Percentiles rank a stretch among this genome's conserved stretches.
Conservation (phyloP, 37 sponge, comb jelly and placozoan genomes). For the Lycopodina hypogea region DNA sequence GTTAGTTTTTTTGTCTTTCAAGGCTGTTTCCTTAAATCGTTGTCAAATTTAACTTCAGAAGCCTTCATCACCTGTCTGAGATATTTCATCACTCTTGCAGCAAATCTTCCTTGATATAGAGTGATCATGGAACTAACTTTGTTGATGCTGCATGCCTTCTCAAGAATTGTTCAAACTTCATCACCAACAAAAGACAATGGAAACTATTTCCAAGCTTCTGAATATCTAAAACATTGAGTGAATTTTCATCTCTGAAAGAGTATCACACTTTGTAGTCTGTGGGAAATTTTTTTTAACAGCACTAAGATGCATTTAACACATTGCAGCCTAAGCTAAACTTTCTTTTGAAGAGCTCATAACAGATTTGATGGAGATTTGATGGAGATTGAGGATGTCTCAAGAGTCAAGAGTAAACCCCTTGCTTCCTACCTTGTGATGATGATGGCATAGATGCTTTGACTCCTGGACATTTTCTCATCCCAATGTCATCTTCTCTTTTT, state of each 20-base stretch:
- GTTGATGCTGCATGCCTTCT: neutral
- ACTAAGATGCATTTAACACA: neutral
- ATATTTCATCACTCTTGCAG: conserved; percentile 35
- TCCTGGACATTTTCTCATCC: no score
- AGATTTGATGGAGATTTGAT: no score
- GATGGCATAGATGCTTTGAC: no score
- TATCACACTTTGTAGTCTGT: neutral
- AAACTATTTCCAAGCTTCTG: neutral
- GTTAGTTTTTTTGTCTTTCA: conserved; percentile 39
- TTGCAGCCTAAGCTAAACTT: neutral
- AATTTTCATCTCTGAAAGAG: no score
- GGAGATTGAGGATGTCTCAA: no score
- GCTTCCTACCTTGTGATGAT: no score
- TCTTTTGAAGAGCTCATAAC: no score
- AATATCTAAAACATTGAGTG: no score
- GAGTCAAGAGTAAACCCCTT: no score
- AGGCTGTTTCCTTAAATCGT: conserved; percentile 43
- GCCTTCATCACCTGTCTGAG: conserved; percentile 34
- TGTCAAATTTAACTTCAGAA: conserved; percentile 27
- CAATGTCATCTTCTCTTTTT: neutral
- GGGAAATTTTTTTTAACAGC: conserved; percentile 1
- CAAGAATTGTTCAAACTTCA: neutral
- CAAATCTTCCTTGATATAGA: conserved; percentile 36
- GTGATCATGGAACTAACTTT: conserved; percentile 61
- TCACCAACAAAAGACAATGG: neutral